These are phyloP conservation scores for Synergus japonicus DNA, from an alignment of 2,888 invertebrate genomes.

Conservation along the genomic window DNA sequence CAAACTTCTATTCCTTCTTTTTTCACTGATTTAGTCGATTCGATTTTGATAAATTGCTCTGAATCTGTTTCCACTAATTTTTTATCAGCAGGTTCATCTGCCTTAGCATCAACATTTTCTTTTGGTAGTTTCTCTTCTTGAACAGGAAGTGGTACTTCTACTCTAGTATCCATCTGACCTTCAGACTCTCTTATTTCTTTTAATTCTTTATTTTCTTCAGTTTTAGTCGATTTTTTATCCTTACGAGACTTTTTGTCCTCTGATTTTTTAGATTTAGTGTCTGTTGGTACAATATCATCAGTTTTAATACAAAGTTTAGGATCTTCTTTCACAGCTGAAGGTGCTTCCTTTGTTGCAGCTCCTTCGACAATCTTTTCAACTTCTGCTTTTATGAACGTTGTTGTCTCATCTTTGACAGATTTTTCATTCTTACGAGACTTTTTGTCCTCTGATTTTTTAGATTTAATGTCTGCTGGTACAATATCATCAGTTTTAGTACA, in stretches of 20 bases:
- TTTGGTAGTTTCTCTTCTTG: slow-evolving; percentile 20
- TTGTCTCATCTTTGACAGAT: neutral
- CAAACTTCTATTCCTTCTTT: neutral
- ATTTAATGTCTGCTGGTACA: neutral
- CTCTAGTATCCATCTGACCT: neutral
- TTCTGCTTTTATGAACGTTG: neutral
- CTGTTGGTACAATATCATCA: neutral
- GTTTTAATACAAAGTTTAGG: no score
- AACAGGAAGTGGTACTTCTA: neutral
- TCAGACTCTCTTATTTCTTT: slow-evolving; percentile 8
- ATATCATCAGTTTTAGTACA: no score
- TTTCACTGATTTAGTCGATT: neutral
- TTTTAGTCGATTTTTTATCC: neutral
- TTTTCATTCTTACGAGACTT: neutral
- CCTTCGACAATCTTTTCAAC: no score
- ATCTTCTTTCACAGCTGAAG: no score
- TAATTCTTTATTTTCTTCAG: neutral
- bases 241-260: neutral
- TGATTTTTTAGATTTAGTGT: neutral
- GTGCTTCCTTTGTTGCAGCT: no score
- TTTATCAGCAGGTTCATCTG: neutral
- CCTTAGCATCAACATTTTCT: neutral
- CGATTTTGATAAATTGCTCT: neutral
- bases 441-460: neutral
- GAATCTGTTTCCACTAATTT: neutral